Conservation (phyloP, 2,888 invertebrate species). For the Rutpela maculata region DNA sequence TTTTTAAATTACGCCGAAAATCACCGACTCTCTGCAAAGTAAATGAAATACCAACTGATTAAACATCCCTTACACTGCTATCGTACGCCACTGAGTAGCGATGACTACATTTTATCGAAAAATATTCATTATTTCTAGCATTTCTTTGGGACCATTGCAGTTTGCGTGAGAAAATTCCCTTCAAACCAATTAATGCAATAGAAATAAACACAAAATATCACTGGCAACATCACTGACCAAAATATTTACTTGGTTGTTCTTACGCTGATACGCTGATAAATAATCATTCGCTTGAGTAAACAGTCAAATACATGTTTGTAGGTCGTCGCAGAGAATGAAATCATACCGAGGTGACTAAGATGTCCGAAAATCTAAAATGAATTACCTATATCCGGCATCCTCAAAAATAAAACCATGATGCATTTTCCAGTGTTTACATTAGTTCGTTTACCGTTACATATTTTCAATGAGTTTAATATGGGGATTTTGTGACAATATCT, state of each 20-base stretch:
- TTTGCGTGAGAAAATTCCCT: too few species aligned
- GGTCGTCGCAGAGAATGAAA: neutral
- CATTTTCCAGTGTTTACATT: neutral
- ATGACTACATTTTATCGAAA: too few species aligned
- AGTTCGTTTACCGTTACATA: neutral
- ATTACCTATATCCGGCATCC: neutral
- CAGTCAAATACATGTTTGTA: neutral
- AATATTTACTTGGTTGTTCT: neutral
- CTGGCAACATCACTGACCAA: neutral
- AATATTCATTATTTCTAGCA: too few species aligned
- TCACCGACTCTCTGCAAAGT: too few species aligned
- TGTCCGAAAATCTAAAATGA: slow-evolving; percentile 1
- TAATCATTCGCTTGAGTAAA: neutral
- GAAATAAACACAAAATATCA: too few species aligned
- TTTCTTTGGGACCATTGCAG: too few species aligned
- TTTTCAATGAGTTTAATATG: neutral
- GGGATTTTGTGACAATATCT: slow-evolving; percentile 2
- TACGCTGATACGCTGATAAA: neutral
- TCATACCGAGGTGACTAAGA: neutral
- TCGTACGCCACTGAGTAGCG: too few species aligned
- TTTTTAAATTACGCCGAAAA: too few species aligned
- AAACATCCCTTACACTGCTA: too few species aligned
- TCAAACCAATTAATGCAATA: too few species aligned
- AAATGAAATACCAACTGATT: too few species aligned
- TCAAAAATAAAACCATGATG: neutral